Percentiles rank a stretch among this genome's conserved stretches.
Conservation (phyloP, 2,888 invertebrate species). For the Drosophila aldrichi region DNA sequence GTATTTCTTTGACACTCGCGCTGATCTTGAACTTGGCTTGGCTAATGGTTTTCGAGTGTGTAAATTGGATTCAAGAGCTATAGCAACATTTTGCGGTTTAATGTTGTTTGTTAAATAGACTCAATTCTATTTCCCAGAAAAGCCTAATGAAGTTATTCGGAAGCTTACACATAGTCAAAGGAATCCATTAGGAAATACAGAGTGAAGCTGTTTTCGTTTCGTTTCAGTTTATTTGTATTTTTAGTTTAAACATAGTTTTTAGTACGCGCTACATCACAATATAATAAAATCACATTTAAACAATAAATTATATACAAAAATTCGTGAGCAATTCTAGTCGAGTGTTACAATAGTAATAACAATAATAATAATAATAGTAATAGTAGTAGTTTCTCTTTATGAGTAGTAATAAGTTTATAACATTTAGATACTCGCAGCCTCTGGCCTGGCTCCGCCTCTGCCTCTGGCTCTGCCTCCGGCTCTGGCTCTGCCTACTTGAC, state of each 20-base stretch:
- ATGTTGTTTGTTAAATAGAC: constrained; percentile 8
- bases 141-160: not conserved
- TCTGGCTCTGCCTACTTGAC: constrained; percentile 59
- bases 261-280: constrained; percentile 82
- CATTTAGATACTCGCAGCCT: constrained; percentile 25
- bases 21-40: constrained; percentile 68
- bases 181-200: constrained; percentile 8
- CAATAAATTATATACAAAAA: constrained; percentile 80
- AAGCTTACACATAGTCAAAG: not conserved
- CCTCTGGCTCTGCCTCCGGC: not conserved
- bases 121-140: constrained; percentile 16
- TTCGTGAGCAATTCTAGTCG: constrained; percentile 64
- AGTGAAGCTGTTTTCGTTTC: constrained; percentile 27
- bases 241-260: constrained; percentile 54
- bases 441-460: not conserved
- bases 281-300: constrained; percentile 81
- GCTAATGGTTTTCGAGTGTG: constrained; percentile 33
- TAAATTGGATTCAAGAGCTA: constrained; percentile 31
- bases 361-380: constrained; percentile 36
- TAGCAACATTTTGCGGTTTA: constrained; percentile 27
- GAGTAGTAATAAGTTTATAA: constrained; percentile 50
- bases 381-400: constrained; percentile 21
- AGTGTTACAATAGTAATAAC: constrained; percentile 38
- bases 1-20: constrained; percentile 28
- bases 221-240: constrained; percentile 37